Conservation (phyloP, 2,113 vertebrate species). For the Meriones unguiculatus region DNA sequence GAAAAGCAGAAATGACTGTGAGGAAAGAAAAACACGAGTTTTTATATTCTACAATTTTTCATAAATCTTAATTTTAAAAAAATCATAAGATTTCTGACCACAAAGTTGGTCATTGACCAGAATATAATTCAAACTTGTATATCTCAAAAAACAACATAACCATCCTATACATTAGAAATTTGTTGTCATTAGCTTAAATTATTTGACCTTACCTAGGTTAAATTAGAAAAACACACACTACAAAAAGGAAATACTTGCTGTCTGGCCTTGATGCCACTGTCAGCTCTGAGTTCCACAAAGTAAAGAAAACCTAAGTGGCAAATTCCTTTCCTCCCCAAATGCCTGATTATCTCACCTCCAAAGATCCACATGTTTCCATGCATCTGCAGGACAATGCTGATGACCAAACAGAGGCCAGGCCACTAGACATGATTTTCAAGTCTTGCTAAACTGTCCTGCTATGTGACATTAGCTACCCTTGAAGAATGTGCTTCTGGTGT, state of each 20-base stretch:
- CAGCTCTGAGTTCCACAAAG: not conserved
- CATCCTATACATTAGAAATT: not conserved
- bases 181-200: constrained; percentile 6
- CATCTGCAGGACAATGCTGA: not conserved
- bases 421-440: not conserved
- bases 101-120: not conserved
- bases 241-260: constrained; percentile 30
- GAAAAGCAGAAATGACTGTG: not conserved
- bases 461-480: not conserved
- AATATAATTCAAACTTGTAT: constrained; percentile 8
- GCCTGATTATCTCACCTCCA: not conserved
- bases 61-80: constrained; percentile 19
- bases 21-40: constrained; percentile 6
- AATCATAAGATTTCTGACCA: constrained; percentile 9
- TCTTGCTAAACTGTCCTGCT: not conserved
- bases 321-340: constrained; percentile 11
- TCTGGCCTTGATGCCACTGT: not conserved
- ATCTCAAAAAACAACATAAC: constrained; percentile 21
- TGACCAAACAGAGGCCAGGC: not conserved
- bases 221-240: not conserved
- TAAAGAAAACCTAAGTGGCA: constrained; percentile 18
- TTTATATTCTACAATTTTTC: constrained; percentile 6
- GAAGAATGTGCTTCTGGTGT: not conserved
- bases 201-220: not conserved
- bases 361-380: not conserved